Conservation (phyloP, 1,140 invertebrate species). For the Hermetia illucens region DNA sequence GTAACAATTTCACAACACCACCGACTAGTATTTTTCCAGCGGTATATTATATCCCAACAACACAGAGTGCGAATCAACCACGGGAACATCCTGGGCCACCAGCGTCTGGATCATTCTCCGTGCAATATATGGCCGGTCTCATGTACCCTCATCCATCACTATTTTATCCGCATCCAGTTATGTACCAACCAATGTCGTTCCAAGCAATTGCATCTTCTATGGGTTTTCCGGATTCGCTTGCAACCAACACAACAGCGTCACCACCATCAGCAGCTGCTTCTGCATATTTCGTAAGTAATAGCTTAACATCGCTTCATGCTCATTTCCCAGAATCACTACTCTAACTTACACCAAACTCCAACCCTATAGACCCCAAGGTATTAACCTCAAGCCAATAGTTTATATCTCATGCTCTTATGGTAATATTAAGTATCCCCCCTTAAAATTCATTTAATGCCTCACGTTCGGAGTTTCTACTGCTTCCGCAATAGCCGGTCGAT, state of each 20-base stretch:
- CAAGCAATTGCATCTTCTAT: neutral
- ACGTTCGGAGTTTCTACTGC: too few species aligned
- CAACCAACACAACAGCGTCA: neutral
- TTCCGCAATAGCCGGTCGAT: too few species aligned
- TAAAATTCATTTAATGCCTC: too few species aligned
- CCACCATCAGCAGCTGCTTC: neutral
- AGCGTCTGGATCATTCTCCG: conserved; percentile 13
- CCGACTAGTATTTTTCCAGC: conserved; percentile 21
- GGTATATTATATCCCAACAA: conserved; percentile 43
- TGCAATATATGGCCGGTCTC: conserved; percentile 39
- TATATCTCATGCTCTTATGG: too few species aligned
- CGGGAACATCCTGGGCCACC: conserved; percentile 12
- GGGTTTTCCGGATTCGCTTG: too few species aligned
- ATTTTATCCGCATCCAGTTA: conserved; percentile 26
- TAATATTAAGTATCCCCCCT: too few species aligned
- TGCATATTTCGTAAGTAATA: neutral
- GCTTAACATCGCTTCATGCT: neutral
- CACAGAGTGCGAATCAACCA: conserved; percentile 8
- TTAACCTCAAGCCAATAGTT: neutral
- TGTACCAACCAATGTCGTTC: conserved; percentile 26
- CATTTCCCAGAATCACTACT: neutral
- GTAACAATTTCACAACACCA: conserved; percentile 16
- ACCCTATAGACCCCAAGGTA: neutral
- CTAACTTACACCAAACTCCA: neutral
- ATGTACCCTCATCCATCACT: conserved; percentile 34